Conservation (phyloP, 2,113 vertebrate species). For the Cyanoderma ruficeps region DNA sequence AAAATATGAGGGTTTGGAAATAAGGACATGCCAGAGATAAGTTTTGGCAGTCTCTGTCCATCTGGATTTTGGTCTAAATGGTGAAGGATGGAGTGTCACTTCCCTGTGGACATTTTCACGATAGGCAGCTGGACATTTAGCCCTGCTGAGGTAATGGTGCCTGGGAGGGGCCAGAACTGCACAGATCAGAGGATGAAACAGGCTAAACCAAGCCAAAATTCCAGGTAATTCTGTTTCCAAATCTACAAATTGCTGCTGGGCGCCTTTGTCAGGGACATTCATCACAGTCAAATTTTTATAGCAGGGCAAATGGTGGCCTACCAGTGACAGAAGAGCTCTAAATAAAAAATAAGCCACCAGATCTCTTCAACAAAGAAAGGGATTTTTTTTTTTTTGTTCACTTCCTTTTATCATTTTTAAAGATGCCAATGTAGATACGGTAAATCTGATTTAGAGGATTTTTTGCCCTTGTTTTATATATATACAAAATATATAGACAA, state of each 20-base stretch:
- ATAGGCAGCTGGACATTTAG: not conserved
- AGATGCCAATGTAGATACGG: rapidly evolving
- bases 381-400: not conserved
- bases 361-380: not conserved
- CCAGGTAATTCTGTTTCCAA: not conserved
- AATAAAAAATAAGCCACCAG: not conserved
- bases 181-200: not conserved
- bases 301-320: not conserved
- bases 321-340: not conserved
- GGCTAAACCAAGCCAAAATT: not conserved
- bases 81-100: not conserved
- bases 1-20: not conserved
- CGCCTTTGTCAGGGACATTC: not conserved
- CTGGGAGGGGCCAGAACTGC: not conserved
- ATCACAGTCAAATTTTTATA: not conserved
- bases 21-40: not conserved
- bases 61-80: not conserved
- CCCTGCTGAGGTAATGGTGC: not conserved
- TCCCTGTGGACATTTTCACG: not conserved
- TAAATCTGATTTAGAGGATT: not conserved
- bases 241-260: not conserved
- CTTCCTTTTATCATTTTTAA: not conserved
- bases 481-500: too few species aligned
- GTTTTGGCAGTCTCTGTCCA: not conserved
- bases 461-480: not conserved